These are phyloP conservation scores for Prochilodus magdalenae DNA, from an alignment of 2,113 vertebrate genomes.

Conservation along the genomic window DNA sequence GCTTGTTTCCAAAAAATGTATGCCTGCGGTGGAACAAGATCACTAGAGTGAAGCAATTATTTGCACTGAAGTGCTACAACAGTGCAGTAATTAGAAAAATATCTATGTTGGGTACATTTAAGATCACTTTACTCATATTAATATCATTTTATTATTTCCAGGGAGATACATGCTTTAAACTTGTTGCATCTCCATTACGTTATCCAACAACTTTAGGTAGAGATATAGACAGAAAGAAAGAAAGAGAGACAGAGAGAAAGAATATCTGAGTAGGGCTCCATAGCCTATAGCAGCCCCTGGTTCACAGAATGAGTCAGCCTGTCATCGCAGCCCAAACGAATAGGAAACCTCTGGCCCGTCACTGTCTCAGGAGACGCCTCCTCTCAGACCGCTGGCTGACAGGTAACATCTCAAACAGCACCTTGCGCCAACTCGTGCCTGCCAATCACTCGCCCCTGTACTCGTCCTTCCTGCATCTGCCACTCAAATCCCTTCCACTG, in stretches of 20 bases:
- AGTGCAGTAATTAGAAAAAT: too few relatives aligned
- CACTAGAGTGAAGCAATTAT: too few relatives aligned
- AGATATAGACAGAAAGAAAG: not conserved
- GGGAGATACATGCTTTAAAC: too few relatives aligned
- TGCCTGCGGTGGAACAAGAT: too few relatives aligned
- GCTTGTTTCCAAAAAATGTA: too few relatives aligned
- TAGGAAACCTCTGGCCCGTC: slow-evolving; percentile 42
- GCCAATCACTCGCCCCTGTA: slow-evolving; percentile 38
- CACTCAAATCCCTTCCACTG: slow-evolving; percentile 23
- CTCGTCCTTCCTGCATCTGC: slow-evolving; percentile 1
- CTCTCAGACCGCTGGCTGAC: slow-evolving; percentile 42
- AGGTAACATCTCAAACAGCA: slow-evolving; percentile 55
- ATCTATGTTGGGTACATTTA: too few relatives aligned
- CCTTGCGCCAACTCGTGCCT: slow-evolving; percentile 36
- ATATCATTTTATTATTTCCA: too few relatives aligned
- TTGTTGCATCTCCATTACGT: too few relatives aligned
- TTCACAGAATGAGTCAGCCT: slow-evolving; percentile 27
- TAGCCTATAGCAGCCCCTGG: not conserved
- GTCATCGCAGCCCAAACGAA: slow-evolving; percentile 37
- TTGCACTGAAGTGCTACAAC: too few relatives aligned
- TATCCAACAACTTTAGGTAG: not conserved
- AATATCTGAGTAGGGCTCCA: not conserved
- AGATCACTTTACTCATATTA: too few relatives aligned
- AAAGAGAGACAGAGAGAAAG: not conserved
- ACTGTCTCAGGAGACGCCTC: slow-evolving; percentile 19